Percentiles rank a stretch among this genome's conserved stretches.
Conservation (phyloP, 2,888 invertebrate species). For the Nymphalis polychloros region DNA sequence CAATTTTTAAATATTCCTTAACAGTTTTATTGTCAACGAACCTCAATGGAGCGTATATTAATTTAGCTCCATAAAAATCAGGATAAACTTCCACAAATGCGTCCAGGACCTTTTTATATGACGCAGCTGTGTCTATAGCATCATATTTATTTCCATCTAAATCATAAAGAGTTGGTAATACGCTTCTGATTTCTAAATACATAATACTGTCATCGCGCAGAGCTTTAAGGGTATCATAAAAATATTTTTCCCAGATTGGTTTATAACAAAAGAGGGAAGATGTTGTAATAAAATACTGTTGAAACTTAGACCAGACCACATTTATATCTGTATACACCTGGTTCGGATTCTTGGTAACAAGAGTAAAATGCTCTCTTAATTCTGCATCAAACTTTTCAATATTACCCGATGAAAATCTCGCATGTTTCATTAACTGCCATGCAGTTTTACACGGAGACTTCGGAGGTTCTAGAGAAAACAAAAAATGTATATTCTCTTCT, state of each 20-base stretch:
- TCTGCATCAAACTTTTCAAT: conserved; percentile 77
- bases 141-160: conserved; percentile 82
- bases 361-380: conserved; percentile 77
- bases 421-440: conserved; percentile 79
- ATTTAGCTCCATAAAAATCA: conserved; percentile 85
- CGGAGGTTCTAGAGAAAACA: conserved; percentile 58
- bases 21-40: conserved; percentile 64
- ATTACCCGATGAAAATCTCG: conserved; percentile 69
- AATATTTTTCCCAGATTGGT: conserved; percentile 85
- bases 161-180: conserved; percentile 84
- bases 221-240: conserved; percentile 83
- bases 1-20: conserved; percentile 70
- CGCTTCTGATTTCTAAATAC: conserved; percentile 85
- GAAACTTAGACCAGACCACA: conserved; percentile 83
- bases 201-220: conserved; percentile 85
- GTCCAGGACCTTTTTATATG: conserved; percentile 80
- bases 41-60: conserved; percentile 86
- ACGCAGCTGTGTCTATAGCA: conserved; percentile 75
- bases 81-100: conserved; percentile 82
- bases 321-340: conserved; percentile 79
- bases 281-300: conserved; percentile 77
- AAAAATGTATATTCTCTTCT: conserved; percentile 50
- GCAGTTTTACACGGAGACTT: conserved; percentile 48
- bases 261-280: conserved; percentile 81
- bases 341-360: conserved; percentile 76